A percentile compares a stretch with the other conserved stretches of the same genome.
Evolutionary conservation across 2,888 invertebrate genomes (phyloP).

Genomic region (Philopedon plagiatum): DNA sequence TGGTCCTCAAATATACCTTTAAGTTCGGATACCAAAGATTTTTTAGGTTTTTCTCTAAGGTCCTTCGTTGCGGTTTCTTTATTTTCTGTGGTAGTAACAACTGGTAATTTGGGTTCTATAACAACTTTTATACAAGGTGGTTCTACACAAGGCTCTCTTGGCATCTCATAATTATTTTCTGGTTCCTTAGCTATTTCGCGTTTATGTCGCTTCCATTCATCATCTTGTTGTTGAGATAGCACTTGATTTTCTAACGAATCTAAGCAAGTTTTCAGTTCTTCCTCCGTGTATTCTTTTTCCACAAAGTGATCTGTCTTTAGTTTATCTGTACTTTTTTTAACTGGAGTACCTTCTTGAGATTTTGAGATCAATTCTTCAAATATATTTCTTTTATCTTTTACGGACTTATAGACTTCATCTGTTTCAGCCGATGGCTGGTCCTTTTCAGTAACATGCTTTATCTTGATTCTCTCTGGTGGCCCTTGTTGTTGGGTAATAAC

Average conservation of each 20-base stretch:
- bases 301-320: slow-evolving; percentile 28
- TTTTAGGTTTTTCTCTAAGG: neutral
- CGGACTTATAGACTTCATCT: slow-evolving; percentile 60
- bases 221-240: slow-evolving; percentile 41
- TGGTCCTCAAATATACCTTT: slow-evolving; percentile 42
- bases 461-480: neutral
- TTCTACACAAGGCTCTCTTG: slow-evolving; percentile 56
- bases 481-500: neutral
- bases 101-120: slow-evolving; percentile 57
- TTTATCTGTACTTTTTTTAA: slow-evolving; percentile 56
- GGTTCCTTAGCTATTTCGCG: slow-evolving; percentile 46
- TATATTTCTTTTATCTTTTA: slow-evolving; percentile 64
- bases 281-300: slow-evolving; percentile 54
- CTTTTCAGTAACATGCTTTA: slow-evolving; percentile 24
- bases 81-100: slow-evolving; percentile 13
- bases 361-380: slow-evolving; percentile 66
- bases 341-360: slow-evolving; percentile 63
- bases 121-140: slow-evolving; percentile 61
- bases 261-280: slow-evolving; percentile 56
- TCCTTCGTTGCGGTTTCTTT: neutral
- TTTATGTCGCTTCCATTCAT: slow-evolving; percentile 14
- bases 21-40: slow-evolving; percentile 30
- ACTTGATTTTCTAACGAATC: slow-evolving; percentile 56
- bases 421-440: slow-evolving; percentile 49
- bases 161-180: slow-evolving; percentile 12